Conservation (phyloP, 2,797 vertebrate species). For the Schizopygopsis pylzovi region DNA sequence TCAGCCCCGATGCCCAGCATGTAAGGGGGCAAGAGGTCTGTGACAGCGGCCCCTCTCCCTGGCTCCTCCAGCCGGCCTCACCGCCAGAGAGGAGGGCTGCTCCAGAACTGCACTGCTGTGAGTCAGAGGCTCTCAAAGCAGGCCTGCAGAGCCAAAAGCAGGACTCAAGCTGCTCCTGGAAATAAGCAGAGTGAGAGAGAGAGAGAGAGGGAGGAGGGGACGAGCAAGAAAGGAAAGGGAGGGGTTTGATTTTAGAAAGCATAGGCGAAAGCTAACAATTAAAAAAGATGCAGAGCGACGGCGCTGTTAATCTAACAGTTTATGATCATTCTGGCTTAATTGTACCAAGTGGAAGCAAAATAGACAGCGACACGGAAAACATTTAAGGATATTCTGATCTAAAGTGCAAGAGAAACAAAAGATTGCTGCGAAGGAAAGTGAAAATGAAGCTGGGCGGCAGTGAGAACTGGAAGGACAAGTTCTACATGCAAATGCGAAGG, state of each 20-base stretch:
- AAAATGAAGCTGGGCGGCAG: conserved; percentile 47
- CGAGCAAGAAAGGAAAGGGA: conserved; percentile 35
- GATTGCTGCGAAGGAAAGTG: conserved; percentile 32
- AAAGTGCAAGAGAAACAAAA: neutral
- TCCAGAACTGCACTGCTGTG: conserved; percentile 51
- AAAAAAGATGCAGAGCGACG: conserved; percentile 26
- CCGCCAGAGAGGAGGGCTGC: conserved; percentile 20
- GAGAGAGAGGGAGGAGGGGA: conserved; percentile 40
- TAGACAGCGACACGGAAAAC: neutral
- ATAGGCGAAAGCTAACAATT: conserved; percentile 27
- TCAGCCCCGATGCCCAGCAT: conserved; percentile 21
- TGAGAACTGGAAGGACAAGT: conserved; percentile 62
- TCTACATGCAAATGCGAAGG: conserved; percentile 62
- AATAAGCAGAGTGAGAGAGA: conserved; percentile 52
- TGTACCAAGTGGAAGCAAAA: conserved; percentile 13
- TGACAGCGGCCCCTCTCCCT: conserved; percentile 38
- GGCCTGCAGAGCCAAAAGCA: conserved; percentile 53
- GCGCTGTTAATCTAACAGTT: conserved; percentile 21
- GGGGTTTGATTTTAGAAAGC: conserved; percentile 42
- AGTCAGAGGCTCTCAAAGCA: conserved; percentile 56
- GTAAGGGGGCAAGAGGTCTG: conserved; percentile 42
- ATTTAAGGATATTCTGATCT: conserved; percentile 21
- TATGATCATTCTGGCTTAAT: conserved; percentile 36
- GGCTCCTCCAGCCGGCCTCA: conserved; percentile 48
- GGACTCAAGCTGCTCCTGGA: conserved; percentile 54